Conservation (phyloP, 2,888 invertebrate genomes). For the Epistrophe eligans region DNA sequence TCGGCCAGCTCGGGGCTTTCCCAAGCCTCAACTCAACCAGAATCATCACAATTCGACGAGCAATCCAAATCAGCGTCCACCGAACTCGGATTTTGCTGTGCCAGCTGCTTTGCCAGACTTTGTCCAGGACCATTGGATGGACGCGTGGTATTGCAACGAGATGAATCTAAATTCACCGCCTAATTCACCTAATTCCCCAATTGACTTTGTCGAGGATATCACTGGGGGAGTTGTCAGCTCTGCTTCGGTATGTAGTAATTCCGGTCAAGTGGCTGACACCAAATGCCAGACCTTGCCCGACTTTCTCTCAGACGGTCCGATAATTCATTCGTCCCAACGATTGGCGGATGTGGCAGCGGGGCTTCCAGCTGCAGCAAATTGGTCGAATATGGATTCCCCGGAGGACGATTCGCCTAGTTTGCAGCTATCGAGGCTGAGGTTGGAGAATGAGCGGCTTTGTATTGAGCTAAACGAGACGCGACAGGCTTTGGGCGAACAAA, state of each 20-base stretch:
- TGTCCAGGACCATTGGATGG: constrained; percentile 94
- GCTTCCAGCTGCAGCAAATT: constrained; percentile 80
- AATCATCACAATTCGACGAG: constrained; percentile 52
- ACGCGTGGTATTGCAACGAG: constrained; percentile 85
- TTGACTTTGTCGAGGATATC: constrained; percentile 79
- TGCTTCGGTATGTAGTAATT: constrained; percentile 30
- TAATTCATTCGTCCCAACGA: constrained; percentile 84
- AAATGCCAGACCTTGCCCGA: constrained; percentile 86
- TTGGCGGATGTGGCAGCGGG: constrained; percentile 83
- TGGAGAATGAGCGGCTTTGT: constrained; percentile 84
- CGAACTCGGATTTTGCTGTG: constrained; percentile 78
- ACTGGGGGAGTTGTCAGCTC: constrained; percentile 62
- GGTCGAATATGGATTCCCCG: constrained; percentile 81
- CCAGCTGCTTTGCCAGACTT: constrained; percentile 90
- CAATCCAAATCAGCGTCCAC: constrained; percentile 62
- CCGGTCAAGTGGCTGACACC: constrained; percentile 52
- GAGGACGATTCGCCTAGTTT: constrained; percentile 81
- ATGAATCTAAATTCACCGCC: constrained; percentile 81
- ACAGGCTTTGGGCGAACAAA: constrained; percentile 85
- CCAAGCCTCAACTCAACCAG: constrained; percentile 44
- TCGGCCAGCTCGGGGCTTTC: constrained; percentile 64
- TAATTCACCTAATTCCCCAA: constrained; percentile 79
- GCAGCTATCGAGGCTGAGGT: constrained; percentile 80
- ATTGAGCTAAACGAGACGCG: constrained; percentile 86
- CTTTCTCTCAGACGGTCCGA: constrained; percentile 89